Evolutionary conservation across 2,888 invertebrate species (phyloP), one percentile per base, ranked within the genome.

Genomic region (Gari tellinella): DNA sequence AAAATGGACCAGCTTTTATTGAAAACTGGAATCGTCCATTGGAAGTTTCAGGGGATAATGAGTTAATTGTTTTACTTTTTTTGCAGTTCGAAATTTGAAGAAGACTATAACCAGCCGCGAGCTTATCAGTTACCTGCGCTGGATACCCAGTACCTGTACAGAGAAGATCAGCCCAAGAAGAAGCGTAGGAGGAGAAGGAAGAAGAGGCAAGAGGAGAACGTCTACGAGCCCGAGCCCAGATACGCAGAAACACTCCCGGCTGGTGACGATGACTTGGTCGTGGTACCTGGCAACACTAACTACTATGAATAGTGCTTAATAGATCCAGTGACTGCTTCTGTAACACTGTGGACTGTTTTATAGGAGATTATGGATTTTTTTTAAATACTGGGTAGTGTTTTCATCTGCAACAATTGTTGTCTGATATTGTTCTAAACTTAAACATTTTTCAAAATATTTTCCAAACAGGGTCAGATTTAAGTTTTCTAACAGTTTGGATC

Each of bases 71-170:
- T 40, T 12, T 21, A 51, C 31, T 17, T 17, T 51, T 10, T 19
- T 73, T 66, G 10, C 41, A 78, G 78, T 51, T 78, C 78, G 1
- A 73, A 73, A 70, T 73, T 46, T 55, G 78, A 78, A 25, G 57
- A 78, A 56, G 57, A 40, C 15, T 67, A 67, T 37, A 57, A 62
- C 12, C 66, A 70, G 51, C 73, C 73, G 15, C 48, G 73, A 41
- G 51, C 78, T 1, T 70, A 70, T 15, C 78, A 78, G 64, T 49
- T 78, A 49, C 78, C 78, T 43, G 70, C 63, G 52, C 73, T 78
- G 14, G 78, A 78, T 38, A 78, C 78, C 2, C 78, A 78, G 61
- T 78, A 78, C 45, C 65, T 78, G n/a, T 73, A 78, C 57, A 46
- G 55, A 0, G 73, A 74, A 19, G 63, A 69, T 5, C 51, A 65